Percentiles rank a stretch among this genome's conserved stretches.
Evolutionary conservation across 2,113 vertebrate genomes (phyloP).

Genomic region (Mobula hypostoma): DNA sequence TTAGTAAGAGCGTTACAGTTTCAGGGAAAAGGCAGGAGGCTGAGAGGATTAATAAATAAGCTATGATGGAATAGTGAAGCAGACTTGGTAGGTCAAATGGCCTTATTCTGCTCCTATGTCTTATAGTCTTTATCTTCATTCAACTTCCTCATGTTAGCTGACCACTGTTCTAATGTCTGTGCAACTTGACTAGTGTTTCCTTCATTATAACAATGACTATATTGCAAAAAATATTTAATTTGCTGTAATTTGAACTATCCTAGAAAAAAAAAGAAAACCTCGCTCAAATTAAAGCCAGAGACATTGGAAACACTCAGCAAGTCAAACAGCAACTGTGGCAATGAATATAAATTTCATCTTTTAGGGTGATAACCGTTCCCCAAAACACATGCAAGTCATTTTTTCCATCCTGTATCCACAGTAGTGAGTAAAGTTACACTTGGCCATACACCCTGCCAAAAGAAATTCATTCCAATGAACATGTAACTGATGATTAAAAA

Average conservation of each 20-base stretch:
- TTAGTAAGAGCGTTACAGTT: too few species aligned
- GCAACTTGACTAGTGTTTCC: neutral
- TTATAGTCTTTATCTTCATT: neutral
- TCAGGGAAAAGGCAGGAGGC: too few species aligned
- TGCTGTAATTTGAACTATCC: neutral
- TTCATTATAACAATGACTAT: neutral
- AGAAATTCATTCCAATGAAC: neutral
- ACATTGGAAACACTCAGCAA: too few species aligned
- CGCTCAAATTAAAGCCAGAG: neutral
- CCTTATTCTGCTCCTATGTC: too few species aligned
- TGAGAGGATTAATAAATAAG: too few species aligned
- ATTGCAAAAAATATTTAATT: neutral
- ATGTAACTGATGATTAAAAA: neutral
- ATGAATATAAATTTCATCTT: too few species aligned
- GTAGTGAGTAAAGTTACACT: neutral
- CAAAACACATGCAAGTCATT: neutral
- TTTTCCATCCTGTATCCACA: neutral
- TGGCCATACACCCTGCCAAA: neutral
- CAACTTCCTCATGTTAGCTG: neutral
- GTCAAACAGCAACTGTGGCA: too few species aligned
- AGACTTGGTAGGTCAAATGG: too few species aligned
- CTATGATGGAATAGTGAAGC: too few species aligned
- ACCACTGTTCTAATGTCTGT: neutral
- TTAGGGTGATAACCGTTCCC: too few species aligned
- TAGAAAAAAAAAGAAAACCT: neutral